These are phyloP conservation scores for Diuraphis noxia DNA, from an alignment of 1,140 invertebrate genomes.

Conservation along the genomic window DNA sequence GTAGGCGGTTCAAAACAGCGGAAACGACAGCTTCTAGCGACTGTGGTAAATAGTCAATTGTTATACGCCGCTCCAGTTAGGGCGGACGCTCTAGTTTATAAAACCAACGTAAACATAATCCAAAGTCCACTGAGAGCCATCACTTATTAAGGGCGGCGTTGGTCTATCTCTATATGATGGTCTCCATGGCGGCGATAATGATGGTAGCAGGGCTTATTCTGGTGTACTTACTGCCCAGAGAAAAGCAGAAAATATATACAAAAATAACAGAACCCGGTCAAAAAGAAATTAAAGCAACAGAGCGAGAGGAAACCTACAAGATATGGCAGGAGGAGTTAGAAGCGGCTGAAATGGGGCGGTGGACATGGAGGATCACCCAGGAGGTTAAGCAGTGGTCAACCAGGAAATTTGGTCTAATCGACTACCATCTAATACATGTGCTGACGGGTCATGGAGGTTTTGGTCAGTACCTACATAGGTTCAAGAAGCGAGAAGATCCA, in stretches of 20 bases:
- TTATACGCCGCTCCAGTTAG: background rate
- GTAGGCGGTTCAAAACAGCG: background rate
- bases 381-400: no score
- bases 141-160: background rate
- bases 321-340: no score
- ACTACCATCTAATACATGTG: background rate
- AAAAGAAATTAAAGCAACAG: no score
- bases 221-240: no score
- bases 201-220: no score
- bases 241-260: no score
- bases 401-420: background rate
- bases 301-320: no score
- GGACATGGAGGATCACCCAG: no score
- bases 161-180: no score
- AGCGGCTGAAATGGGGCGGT: no score
- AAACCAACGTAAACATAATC: background rate
- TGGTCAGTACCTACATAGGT: background rate
- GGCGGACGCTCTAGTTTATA: background rate
- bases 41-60: background rate
- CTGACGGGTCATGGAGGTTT: background rate
- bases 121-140: background rate
- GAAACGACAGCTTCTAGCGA: background rate
- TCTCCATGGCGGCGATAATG: no score
- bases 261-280: no score
- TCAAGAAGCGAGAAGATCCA: background rate